Evolutionary conservation across 37 sponge, comb jelly and placozoan genomes (phyloP), one percentile per base, ranked within the genome.

Genomic region (Amphimedon queenslandica): DNA sequence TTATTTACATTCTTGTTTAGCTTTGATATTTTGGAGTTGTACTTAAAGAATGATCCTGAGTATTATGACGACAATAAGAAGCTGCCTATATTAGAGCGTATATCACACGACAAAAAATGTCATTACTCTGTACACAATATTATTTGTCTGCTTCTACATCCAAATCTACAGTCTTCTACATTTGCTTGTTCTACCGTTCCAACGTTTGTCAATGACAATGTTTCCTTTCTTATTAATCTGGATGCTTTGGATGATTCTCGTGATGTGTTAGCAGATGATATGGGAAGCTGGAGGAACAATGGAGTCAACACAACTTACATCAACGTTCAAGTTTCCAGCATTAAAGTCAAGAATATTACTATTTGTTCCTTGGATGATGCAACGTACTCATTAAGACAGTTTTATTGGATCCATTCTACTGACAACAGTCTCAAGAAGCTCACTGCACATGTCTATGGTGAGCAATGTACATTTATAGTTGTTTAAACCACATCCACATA

Each of bases 261-360:
- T 24, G 35, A 66, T 28, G 37, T 66, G 4, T 37, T 66, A 35
- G 2, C 67, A 35, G 67, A 66, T 28, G 67, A 66, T 30, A 66
- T 66, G 67, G 37, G 67, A 35, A 24, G 6, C 4, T 66, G 67
- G 67, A 66, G 34, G 37, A 32, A 66, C 37, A 66, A 66, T 30
- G 67, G 67, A 31, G 67, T 66, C 3, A 37, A 66, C 37, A 66
- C 37, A 13, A 47, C 51, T 8, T 13, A 47, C 51, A 47, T 47
- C n/a, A n/a, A n/a, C n/a, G n/a, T n/a, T n/a, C n/a, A n/a, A n/a
- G n/a, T n/a, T n/a, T n/a, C n/a, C n/a, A n/a, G n/a, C n/a, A n/a
- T n/a, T n/a, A n/a, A n/a, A n/a, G n/a, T 6, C 20, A 11, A 11
- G 6, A 4, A n/a, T n/a, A n/a, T n/a, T n/a, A n/a, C n/a, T n/a